These are phyloP conservation scores for Leptinotarsa undecemlineata DNA, from an alignment of 1,140 invertebrate species.

Conservation along the genomic window DNA sequence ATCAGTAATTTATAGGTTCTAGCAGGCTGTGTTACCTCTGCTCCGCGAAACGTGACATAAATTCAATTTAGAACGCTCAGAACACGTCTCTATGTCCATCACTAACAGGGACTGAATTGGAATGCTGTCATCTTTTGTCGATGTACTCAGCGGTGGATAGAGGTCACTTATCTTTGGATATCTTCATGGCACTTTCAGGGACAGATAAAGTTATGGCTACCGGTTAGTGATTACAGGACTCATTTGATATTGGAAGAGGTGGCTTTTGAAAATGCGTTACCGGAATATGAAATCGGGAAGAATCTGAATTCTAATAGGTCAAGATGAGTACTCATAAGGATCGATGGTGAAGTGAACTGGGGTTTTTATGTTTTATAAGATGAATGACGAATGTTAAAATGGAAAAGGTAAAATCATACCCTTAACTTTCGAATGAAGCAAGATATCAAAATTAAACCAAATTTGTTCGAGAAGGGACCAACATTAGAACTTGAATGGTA, in stretches of 20 bases:
- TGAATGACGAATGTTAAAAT: too few species aligned
- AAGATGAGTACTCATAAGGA: too few species aligned
- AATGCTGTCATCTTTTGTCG: not conserved
- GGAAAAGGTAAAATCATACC: too few species aligned
- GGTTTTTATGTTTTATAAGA: too few species aligned
- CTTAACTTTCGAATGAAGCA: too few species aligned
- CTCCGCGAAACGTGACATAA: not conserved
- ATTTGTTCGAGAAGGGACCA: too few species aligned
- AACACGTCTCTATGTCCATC: not conserved
- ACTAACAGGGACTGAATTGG: constrained; percentile 1
- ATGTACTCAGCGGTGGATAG: not conserved
- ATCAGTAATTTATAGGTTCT: constrained; percentile 29
- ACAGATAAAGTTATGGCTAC: constrained; percentile 20
- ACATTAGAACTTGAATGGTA: too few species aligned
- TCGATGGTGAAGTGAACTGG: too few species aligned
- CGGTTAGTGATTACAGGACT: constrained; percentile 15
- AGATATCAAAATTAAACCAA: too few species aligned
- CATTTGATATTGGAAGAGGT: constrained; percentile 9
- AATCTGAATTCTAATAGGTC: not conserved
- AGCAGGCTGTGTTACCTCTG: constrained; percentile 9
- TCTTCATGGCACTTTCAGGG: constrained; percentile 10
- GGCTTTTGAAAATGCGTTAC: not conserved
- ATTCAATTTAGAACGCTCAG: not conserved
- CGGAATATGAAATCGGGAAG: not conserved
- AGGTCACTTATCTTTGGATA: constrained; percentile 16